phyloP scores from a whole-genome alignment of 2,888 invertebrate species.

The Aphidius colemani region DNA sequence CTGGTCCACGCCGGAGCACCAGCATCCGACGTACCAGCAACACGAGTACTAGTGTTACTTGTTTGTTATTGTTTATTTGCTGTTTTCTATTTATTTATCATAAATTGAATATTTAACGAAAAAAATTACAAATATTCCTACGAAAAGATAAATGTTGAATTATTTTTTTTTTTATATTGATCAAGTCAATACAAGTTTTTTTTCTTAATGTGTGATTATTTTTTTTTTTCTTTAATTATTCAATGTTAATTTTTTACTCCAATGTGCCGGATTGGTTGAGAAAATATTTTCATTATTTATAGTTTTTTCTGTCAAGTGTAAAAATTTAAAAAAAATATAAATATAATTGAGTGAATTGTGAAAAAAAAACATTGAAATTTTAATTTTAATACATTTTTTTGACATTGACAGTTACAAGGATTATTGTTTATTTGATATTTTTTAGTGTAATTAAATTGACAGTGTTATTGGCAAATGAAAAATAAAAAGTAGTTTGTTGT shows the following conservation, averaged over 20 bases:
- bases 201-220: no score
- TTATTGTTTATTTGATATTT: constrained; percentile 8
- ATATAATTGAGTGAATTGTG: not conserved
- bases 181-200: no score
- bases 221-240: no score
- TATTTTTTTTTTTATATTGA: no score
- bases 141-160: no score
- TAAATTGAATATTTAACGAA: not conserved
- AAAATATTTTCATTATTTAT: not conserved
- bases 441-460: constrained; percentile 3
- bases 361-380: not conserved
- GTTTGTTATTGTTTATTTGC: no score
- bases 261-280: no score
- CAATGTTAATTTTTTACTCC: no score
- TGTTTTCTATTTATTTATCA: no score
- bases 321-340: not conserved
- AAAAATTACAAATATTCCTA: no score
- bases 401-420: not conserved
- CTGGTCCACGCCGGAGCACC: constrained; percentile 50
- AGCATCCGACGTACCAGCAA: constrained; percentile 30
- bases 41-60: constrained; percentile 21
- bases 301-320: not conserved
- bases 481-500: constrained; percentile 4
- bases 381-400: constrained; percentile 7
- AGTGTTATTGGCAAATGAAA: constrained; percentile 2